Evolutionary conservation across 2,888 invertebrate species (phyloP), one percentile per base, ranked within the genome.

Genomic region (Chrysotoxum bicinctum): DNA sequence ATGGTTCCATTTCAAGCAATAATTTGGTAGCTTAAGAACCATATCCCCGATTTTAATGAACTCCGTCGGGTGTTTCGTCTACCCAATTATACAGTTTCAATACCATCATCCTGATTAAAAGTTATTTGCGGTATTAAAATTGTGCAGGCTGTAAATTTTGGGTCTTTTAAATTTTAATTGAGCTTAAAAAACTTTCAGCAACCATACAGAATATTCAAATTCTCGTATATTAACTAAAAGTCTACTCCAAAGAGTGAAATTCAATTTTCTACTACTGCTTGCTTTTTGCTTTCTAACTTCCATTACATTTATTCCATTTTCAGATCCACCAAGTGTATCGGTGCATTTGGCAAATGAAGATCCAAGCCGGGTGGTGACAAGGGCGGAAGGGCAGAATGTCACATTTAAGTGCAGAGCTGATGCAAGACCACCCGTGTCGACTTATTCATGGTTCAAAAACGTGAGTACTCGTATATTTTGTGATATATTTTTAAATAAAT

Each of bases 361-460:
- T 89, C 94, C 94, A 30, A 93, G 94, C 87, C 92, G 94, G 0
- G 91, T 95, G 50, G 92, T 94, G 88, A 92, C 91, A 78, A 89
- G 91, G 83, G 90, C 92, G 86, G 97, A 97, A 92, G 96, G 96
- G 58, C 95, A 96, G 88, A 95, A 96, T 88, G 95, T 97, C 66
- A 95, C 95, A 88, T 93, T 97, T 70, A 93, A 95, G 70, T 97
- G 97, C 90, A 95, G 96, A 87, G 95, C 96, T 30, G 94, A 95
- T 87, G 96, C 97, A 52, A 95, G 95, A 85, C 97, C 97, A 12
- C 94, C 94, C 52, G 95, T 96, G 12, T 94, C 94, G 87, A 95
- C 94, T 89, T 96, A 95, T 90, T 94, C 94, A 66, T 97, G 97
- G 94, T 96, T 95, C 90, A 96, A 95, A 91, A 95, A 96, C 93